Conservation (phyloP, 2,888 invertebrate species). For the Neuroscelio doddi region DNA sequence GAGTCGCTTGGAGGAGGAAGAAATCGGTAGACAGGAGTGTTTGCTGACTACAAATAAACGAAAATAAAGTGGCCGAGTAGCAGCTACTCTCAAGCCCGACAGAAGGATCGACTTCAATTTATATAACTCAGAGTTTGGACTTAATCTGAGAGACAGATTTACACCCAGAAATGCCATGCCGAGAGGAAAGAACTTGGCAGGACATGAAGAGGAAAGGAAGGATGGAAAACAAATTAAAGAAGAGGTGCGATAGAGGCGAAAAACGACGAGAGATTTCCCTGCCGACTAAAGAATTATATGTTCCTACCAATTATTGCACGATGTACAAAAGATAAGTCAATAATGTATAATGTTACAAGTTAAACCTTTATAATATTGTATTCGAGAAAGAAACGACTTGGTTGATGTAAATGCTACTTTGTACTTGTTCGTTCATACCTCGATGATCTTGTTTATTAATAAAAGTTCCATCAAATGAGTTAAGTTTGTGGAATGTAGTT, state of each 20-base stretch:
- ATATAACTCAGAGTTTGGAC: conserved; percentile 64
- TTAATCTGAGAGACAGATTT: conserved; percentile 66
- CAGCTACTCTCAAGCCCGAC: conserved; percentile 52
- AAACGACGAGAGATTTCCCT: neutral
- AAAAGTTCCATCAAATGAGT: conserved; percentile 63
- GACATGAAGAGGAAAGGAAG: conserved; percentile 1
- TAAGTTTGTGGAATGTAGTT: conserved; percentile 56
- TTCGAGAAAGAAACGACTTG: no score
- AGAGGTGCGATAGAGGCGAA: neutral
- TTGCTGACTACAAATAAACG: conserved; percentile 65
- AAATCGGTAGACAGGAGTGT: conserved; percentile 55
- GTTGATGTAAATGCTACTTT: no score
- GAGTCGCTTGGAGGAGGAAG: conserved; percentile 48
- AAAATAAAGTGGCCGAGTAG: conserved; percentile 61
- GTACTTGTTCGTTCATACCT: no score
- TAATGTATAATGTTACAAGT: no score
- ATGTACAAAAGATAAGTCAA: neutral
- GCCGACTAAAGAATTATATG: neutral
- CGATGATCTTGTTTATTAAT: conserved; percentile 61
- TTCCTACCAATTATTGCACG: neutral
- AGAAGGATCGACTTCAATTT: conserved; percentile 64
- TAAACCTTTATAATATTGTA: no score
- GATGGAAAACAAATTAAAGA: conserved; percentile 10
- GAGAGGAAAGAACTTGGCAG: conserved; percentile 6
- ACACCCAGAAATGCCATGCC: conserved; percentile 57